Conservation (phyloP, 2,797 vertebrate genomes). For the Sylvilagus floridanus region DNA sequence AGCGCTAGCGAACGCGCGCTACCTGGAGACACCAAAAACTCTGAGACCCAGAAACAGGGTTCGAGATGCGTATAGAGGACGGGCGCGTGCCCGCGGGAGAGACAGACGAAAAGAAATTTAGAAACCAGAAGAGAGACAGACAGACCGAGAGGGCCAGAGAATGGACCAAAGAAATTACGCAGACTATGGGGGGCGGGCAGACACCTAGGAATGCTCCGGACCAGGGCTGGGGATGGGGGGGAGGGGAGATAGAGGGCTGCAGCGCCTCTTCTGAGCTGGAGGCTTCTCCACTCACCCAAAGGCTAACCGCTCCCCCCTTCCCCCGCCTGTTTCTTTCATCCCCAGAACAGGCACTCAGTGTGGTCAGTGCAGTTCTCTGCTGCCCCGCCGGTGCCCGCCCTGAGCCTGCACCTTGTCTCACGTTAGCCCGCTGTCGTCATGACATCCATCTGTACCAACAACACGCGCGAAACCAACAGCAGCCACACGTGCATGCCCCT, state of each 20-base stretch:
- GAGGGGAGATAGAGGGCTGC: not conserved
- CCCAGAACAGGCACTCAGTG: not conserved
- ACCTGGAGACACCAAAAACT: not conserved
- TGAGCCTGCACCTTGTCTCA: not conserved
- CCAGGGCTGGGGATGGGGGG: not conserved
- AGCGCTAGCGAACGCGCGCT: not conserved
- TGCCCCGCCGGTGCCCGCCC: not conserved
- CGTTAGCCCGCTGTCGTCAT: conserved; percentile 5
- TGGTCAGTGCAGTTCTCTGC: not conserved
- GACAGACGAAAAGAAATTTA: not conserved
- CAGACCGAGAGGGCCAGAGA: not conserved
- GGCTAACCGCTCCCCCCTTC: conserved; percentile 26
- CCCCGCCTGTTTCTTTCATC: conserved; percentile 41
- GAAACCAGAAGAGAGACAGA: not conserved
- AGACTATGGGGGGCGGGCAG: not conserved
- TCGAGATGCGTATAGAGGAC: not conserved
- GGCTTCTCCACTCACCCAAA: not conserved
- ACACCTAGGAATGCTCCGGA: too few species aligned
- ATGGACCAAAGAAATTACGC: not conserved
- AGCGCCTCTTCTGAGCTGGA: not conserved
- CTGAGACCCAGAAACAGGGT: not conserved
- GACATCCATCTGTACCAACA: conserved; percentile 71
- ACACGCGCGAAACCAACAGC: conserved; percentile 57
- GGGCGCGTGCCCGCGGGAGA: not conserved
- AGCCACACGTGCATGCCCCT: conserved; percentile 73